A percentile compares a stretch with the other conserved stretches of the same genome.
phyloP scores from a whole-genome alignment of 2,797 vertebrate species.

The Zalophus californianus region DNA sequence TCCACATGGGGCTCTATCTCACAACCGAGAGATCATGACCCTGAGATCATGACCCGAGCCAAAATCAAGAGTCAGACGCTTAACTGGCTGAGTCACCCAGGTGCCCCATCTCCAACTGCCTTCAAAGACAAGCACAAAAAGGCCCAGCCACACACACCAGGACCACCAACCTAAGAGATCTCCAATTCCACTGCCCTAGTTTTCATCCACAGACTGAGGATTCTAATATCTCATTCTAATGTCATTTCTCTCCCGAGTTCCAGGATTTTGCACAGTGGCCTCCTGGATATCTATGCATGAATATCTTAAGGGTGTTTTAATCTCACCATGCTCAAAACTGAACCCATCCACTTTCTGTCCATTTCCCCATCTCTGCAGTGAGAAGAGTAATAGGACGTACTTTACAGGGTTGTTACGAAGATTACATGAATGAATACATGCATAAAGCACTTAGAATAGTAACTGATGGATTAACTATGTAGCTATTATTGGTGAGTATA shows the following conservation, averaged over 20 bases:
- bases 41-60: not conserved
- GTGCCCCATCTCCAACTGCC: not conserved
- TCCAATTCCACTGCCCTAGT: not conserved
- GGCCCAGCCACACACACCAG: not conserved
- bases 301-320: not conserved
- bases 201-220: not conserved
- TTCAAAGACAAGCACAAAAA: not conserved
- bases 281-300: not conserved
- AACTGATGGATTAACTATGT: not conserved
- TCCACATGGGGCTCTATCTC: not conserved
- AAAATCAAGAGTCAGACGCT: not conserved
- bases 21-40: not conserved
- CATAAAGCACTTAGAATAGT: not conserved
- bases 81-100: not conserved
- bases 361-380: not conserved
- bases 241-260: not conserved
- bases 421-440: not conserved
- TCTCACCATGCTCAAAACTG: not conserved
- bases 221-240: not conserved
- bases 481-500: not conserved
- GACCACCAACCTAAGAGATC: not conserved
- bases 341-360: not conserved
- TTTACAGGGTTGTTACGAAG: not conserved
- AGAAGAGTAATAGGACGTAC: not conserved
- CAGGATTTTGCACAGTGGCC: not conserved